Base-by-base conservation (phyloP, 2,888 invertebrate species). In the Pachydiplax longipennis region DNA sequence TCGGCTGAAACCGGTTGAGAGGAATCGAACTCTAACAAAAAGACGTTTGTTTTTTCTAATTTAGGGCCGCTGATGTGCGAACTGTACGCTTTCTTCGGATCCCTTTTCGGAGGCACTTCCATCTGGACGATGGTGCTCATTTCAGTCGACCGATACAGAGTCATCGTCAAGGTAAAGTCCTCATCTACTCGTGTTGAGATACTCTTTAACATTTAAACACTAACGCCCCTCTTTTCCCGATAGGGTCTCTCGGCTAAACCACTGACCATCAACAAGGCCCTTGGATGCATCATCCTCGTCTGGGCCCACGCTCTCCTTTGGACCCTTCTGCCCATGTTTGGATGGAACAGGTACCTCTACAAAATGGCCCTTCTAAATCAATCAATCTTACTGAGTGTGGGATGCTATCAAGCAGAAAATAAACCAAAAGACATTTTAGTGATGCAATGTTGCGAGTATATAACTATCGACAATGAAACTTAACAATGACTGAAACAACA, bases 41-140 rank as follows among this genome's bases (percentile, higher is more conserved):
- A n/a, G n/a, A n/a, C n/a, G n/a, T n/a, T n/a, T n/a, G n/a, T n/a
- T n/a, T n/a, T n/a, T n/a, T n/a, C n/a, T n/a, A n/a, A n/a, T n/a
- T n/a, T n/a, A 96, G 96, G 97, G 92, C 96, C 98, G 80, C 94
- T 98, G 91, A 96, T 97, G 94, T 99, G 98, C 94, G 97, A 98
- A 94, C 93, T 99, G 5, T 98, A 99, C 94, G 98, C 96, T 80
- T 96, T 98, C 94, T 95, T 96, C 90, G 98, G 98, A 58, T 98
- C 98, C 73, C 95, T 98, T 91, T 98, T 97, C 93, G 99, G 99
- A 91, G 97, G 98, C 93, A 96, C 96, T 92, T 98, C 98, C 91
- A 99, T 99, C 93, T 98, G 98, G 97, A 97, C 98, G 40, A 98
- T 99, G 97, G 97, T 97, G 25, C 96, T 97, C 96, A 98, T 99